These are phyloP conservation scores for Danaus plexippus DNA, from an alignment of 1,140 invertebrate species.

Conservation along the genomic window DNA sequence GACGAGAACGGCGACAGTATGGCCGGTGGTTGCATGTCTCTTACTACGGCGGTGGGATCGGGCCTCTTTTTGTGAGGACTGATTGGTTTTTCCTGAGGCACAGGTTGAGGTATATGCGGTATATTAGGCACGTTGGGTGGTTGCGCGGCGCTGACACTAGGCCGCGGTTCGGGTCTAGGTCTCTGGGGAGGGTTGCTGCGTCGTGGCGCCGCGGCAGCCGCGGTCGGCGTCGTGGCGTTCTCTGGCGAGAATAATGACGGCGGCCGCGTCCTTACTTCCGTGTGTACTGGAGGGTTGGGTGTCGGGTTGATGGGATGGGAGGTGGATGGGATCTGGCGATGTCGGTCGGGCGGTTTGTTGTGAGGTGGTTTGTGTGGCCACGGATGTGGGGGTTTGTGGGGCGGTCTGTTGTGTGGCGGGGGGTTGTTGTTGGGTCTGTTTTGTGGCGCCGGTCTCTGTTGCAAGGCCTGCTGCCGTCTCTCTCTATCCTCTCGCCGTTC, in stretches of 20 bases:
- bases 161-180: slow-evolving; percentile 21
- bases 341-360: slow-evolving; percentile 29
- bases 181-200: slow-evolving; percentile 22
- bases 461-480: slow-evolving; percentile 36
- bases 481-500: slow-evolving; percentile 49
- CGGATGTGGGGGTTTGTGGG: slow-evolving; percentile 43
- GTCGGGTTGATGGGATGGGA: slow-evolving; percentile 23
- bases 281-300: slow-evolving; percentile 13
- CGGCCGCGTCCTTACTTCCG: slow-evolving; percentile 42
- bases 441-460: slow-evolving; percentile 23
- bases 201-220: slow-evolving; percentile 30
- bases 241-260: slow-evolving; percentile 60
- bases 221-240: slow-evolving; percentile 45
- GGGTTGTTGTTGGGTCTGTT: slow-evolving; percentile 23
- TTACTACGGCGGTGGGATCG: slow-evolving; percentile 38
- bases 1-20: slow-evolving; percentile 63
- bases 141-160: slow-evolving; percentile 17
- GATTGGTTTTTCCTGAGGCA: slow-evolving; percentile 25
- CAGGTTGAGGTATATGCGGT: slow-evolving; percentile 14
- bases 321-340: slow-evolving; percentile 19
- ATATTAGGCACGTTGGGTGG: slow-evolving; percentile 10
- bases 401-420: slow-evolving; percentile 43
- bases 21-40: slow-evolving; percentile 59
- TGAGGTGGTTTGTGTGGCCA: slow-evolving; percentile 39
- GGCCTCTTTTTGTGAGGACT: slow-evolving; percentile 52